phyloP scores from a whole-genome alignment of 1,140 invertebrate species.

The Cydia strobilella region DNA sequence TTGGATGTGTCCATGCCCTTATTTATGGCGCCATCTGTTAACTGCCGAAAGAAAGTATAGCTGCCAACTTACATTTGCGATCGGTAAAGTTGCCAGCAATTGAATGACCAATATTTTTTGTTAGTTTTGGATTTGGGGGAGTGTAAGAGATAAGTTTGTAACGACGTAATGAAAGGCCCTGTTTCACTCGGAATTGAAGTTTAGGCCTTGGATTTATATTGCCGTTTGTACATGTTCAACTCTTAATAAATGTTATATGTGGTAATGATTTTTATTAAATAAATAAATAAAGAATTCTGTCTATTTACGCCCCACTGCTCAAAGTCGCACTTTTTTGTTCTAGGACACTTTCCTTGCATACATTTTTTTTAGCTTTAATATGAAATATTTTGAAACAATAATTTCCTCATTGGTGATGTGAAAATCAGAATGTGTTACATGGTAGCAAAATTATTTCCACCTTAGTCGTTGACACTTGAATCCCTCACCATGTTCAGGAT shows the following conservation, averaged over 20 bases:
- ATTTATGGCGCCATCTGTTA: constrained; percentile 36
- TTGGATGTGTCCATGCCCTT: constrained; percentile 34
- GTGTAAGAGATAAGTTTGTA: constrained; percentile 13
- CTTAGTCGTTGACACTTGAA: too few relatives aligned
- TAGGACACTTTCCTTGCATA: too few relatives aligned
- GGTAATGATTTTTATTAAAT: not conserved
- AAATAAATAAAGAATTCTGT: too few relatives aligned
- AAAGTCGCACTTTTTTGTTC: too few relatives aligned
- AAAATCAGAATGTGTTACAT: too few relatives aligned
- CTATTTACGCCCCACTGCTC: too few relatives aligned
- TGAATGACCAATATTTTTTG: not conserved
- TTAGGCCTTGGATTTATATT: constrained; percentile 19
- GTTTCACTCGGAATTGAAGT: constrained; percentile 26
- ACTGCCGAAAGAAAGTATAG: constrained; percentile 32
- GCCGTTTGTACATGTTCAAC: constrained; percentile 2
- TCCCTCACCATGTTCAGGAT: too few relatives aligned
- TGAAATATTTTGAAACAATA: too few relatives aligned
- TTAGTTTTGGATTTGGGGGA: constrained; percentile 3
- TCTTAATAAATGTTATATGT: not conserved
- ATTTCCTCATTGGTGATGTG: too few relatives aligned
- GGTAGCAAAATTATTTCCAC: too few relatives aligned
- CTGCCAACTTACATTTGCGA: not conserved
- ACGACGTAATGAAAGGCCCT: constrained; percentile 23
- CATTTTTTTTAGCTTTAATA: too few relatives aligned
- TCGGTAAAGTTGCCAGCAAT: not conserved